A percentile compares a stretch with the other conserved stretches of the same genome.
These are phyloP conservation scores for Gastrophysa polygoni DNA, from an alignment of 2,888 invertebrate species.

Conservation along the genomic window DNA sequence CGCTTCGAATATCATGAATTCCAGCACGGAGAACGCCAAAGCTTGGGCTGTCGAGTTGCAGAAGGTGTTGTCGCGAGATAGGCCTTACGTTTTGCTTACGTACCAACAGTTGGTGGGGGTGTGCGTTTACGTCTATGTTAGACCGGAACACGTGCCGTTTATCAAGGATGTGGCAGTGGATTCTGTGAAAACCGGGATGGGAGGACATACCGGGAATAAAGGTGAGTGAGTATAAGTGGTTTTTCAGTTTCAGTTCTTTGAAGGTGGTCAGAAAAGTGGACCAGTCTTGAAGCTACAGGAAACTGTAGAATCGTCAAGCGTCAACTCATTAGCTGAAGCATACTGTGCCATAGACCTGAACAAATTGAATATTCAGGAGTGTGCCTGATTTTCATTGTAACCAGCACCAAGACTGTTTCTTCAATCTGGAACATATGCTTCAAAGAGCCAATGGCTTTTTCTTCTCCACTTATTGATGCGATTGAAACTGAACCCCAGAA, in stretches of 20 bases:
- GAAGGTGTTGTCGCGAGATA: conserved; percentile 83
- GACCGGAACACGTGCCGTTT: conserved; percentile 85
- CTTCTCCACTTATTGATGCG: too few species aligned
- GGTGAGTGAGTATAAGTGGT: conserved; percentile 19
- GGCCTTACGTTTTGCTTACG: conserved; percentile 86
- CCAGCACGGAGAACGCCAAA: conserved; percentile 90
- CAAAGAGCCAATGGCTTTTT: too few species aligned
- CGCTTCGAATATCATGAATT: conserved; percentile 97
- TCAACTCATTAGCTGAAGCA: too few species aligned
- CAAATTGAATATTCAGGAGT: too few species aligned
- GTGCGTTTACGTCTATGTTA: conserved; percentile 92
- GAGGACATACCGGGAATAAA: conserved; percentile 82
- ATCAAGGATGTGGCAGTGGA: conserved; percentile 94
- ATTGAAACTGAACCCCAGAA: too few species aligned
- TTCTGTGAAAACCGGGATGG: conserved; percentile 97
- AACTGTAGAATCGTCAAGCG: too few species aligned
- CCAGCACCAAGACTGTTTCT: too few species aligned
- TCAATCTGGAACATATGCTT: too few species aligned
- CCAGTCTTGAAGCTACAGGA: too few species aligned
- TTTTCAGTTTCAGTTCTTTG: neutral
- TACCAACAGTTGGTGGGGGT: conserved; percentile 97
- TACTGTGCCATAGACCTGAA: too few species aligned
- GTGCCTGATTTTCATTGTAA: too few species aligned
- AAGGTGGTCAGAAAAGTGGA: too few species aligned
- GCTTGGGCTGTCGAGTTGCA: conserved; percentile 96